phyloP scores from a whole-genome alignment of 1,140 invertebrate genomes.

The Aphidius gifuensis region DNA sequence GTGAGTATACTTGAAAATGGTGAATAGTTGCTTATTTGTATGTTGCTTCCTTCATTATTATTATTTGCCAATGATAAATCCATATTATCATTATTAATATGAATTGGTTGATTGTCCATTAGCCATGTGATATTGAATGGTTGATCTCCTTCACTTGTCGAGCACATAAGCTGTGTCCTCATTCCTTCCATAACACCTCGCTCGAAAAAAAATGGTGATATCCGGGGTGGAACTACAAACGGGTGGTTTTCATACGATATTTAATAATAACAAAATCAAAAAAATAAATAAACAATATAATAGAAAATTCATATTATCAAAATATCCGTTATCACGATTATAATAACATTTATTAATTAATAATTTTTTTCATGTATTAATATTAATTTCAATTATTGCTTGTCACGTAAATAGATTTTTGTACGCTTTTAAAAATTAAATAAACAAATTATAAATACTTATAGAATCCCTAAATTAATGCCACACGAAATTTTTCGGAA shows the following conservation, averaged over 20 bases:
- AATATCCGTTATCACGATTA: too few relatives aligned
- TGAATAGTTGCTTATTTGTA: constrained; percentile 56
- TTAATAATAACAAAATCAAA: constrained; percentile 12
- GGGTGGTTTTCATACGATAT: constrained; percentile 23
- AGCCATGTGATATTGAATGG: constrained; percentile 63
- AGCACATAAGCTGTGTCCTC: constrained; percentile 64
- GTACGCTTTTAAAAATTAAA: too few relatives aligned
- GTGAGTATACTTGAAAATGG: constrained; percentile 60
- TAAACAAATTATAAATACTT: too few relatives aligned
- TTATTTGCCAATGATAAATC: constrained; percentile 21
- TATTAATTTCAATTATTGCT: too few relatives aligned
- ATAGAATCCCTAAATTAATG: too few relatives aligned
- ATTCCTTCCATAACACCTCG: constrained; percentile 61
- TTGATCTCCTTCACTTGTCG: constrained; percentile 61
- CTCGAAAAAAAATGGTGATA: constrained; percentile 60
- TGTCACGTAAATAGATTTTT: too few relatives aligned
- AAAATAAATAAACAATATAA: too few relatives aligned
- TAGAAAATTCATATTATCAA: too few relatives aligned
- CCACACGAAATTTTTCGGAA: constrained; percentile 14
- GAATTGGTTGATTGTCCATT: constrained; percentile 55
- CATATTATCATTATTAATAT: constrained; percentile 32
- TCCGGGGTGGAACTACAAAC: constrained; percentile 61
- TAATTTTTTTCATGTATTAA: too few relatives aligned
- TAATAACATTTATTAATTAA: too few relatives aligned
- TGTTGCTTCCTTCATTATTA: constrained; percentile 36